Conservation (phyloP, 2,888 invertebrate genomes). For the Odontocerum albicorne region DNA sequence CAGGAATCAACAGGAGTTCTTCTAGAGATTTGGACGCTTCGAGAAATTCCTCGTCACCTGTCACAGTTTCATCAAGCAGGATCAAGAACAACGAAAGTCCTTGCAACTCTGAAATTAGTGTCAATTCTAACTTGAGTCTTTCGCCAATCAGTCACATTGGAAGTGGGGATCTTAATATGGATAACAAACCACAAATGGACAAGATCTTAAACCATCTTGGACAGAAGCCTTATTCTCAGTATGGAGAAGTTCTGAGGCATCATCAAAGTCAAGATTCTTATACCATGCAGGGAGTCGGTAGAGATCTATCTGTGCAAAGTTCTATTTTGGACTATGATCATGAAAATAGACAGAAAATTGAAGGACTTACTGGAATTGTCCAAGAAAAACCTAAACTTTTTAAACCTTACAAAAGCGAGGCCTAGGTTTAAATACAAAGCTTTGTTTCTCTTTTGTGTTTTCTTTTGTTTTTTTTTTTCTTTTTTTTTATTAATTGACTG, state of each 20-base stretch:
- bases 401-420: slow-evolving; percentile 73
- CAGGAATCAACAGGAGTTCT: slow-evolving; percentile 1
- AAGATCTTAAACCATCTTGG: slow-evolving; percentile 38
- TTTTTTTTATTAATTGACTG: too few species aligned
- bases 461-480: too few species aligned
- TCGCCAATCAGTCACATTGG: slow-evolving; percentile 35
- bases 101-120: slow-evolving; percentile 38
- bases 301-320: slow-evolving; percentile 33
- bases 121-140: slow-evolving; percentile 40
- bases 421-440: too few species aligned
- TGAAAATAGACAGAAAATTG: slow-evolving; percentile 16
- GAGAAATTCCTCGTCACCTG: slow-evolving; percentile 38
- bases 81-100: slow-evolving; percentile 39
- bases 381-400: slow-evolving; percentile 66
- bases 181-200: slow-evolving; percentile 34
- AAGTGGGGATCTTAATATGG: slow-evolving; percentile 21
- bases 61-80: slow-evolving; percentile 40
- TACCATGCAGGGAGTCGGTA: slow-evolving; percentile 41
- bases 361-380: slow-evolving; percentile 26
- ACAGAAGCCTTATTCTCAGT: slow-evolving; percentile 42
- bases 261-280: slow-evolving; percentile 39
- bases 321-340: slow-evolving; percentile 39
- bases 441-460: too few species aligned
- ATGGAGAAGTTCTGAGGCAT: slow-evolving; percentile 44
- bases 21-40: slow-evolving; percentile 17